Base-by-base conservation (phyloP, 2,797 vertebrate genomes). In the Sebastes taczanowskii region DNA sequence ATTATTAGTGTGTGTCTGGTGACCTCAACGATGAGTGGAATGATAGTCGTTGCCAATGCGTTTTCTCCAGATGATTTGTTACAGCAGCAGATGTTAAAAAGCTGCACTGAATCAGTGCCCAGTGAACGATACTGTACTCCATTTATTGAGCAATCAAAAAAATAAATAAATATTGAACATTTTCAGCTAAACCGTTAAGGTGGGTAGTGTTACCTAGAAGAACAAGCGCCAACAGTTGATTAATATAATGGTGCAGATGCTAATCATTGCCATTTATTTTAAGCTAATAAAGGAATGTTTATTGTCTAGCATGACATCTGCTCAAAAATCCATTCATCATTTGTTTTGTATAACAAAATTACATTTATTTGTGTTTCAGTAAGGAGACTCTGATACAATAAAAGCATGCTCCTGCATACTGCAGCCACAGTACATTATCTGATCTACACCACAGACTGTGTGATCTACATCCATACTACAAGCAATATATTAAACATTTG, bases 21-120 rank as follows among this genome's bases (percentile, higher is more conserved):
- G 79, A 81, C 84, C 74, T 83, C 70, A 89, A 13, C 27, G 27
- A 81, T 27, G 77, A 68, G 10, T 77, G 84, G 78, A 91, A 92
- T 91, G 84, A 78, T 1, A 13, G 29, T 29, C 13, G 35, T 42
- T 81, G 85, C 82, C 85, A 82, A 35, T 52, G 61, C 2, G 59
- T 82, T 77, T 53, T 29, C 66, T 74, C 62, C 71, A 81, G 76
- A 90, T 88, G 71, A 60, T 77, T 70, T 79, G 32, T 65, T 77
- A 60, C 52, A 71, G 69, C 83, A 89, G 71, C 83, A 89, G 81
- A 88, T 91, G 29, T 66, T 62, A 55, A 72, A 69, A 73, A 72
- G 58, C 38, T 78, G 59, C 49, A 34, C 13, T 66, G 70, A 34
- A 62, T 84, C 34, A 38, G 16, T 34, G 58, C 29, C 66, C 59